Conservation (phyloP, 2,113 vertebrate species). For the Neodontobutis hainanensis region DNA sequence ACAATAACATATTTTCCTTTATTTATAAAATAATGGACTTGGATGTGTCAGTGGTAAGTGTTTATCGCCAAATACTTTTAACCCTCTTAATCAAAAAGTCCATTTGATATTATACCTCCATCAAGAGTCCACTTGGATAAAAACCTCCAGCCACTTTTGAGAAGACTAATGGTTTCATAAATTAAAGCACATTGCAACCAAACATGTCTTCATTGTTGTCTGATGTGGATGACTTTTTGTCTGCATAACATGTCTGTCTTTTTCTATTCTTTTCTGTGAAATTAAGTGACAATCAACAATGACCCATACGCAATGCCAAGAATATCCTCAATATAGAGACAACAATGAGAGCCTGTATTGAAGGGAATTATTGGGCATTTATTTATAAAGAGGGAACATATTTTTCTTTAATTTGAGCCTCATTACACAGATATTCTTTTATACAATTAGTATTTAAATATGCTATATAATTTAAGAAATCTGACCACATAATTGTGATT, state of each 20-base stretch:
- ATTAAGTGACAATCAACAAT: conserved; percentile 65
- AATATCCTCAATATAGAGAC: conserved; percentile 14
- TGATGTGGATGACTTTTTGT: conserved; percentile 7
- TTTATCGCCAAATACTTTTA: conserved; percentile 55
- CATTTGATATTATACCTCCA: conserved; percentile 5
- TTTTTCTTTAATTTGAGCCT: conserved; percentile 28
- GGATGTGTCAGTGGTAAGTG: conserved; percentile 49
- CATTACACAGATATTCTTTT: conserved; percentile 5
- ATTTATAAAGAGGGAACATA: conserved; percentile 12
- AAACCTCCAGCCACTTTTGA: neutral
- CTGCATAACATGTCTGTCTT: conserved; percentile 4
- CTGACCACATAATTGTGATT: conserved; percentile 37
- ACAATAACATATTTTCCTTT: conserved; percentile 43
- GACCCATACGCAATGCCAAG: conserved; percentile 40
- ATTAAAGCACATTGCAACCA: conserved; percentile 24
- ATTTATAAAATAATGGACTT: conserved; percentile 56
- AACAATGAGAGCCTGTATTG: conserved; percentile 11
- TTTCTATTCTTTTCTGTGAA: conserved; percentile 27
- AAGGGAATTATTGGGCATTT: conserved; percentile 12
- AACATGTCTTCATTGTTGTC: conserved; percentile 22
- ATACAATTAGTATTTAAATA: conserved; percentile 29
- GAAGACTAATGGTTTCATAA: conserved; percentile 16
- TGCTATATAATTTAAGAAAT: conserved; percentile 27
- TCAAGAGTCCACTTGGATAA: neutral
- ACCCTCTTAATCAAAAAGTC: neutral